Base-by-base conservation (phyloP, 2,797 vertebrate genomes). In the Crocidura indochinensis region DNA sequence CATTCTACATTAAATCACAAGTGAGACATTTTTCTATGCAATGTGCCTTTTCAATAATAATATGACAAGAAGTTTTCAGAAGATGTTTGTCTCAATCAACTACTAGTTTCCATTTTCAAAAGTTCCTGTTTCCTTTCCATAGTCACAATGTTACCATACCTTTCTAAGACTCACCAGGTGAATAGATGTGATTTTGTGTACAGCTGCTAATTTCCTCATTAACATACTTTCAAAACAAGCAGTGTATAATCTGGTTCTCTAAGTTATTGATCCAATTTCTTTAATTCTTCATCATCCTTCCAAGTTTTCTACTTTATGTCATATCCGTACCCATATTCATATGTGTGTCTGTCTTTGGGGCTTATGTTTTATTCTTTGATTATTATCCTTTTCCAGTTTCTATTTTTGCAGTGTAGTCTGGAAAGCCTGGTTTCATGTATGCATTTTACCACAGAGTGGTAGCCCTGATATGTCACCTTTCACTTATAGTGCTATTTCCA, bases 1-100 rank as follows among this genome's bases (percentile, higher is more conserved):
- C 82, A 64, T 90, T 84, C 60, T 62, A 24, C 47, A 88, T 31
- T 78, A 84, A 91, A 73, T 90, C 80, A 84, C 67, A 9, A 69
- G 19, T 84, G n/a, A 68, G 53, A 84, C n/a, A 4, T 81, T 78
- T 90, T 88, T 38, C 27, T 56, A 85, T 84, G 65, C 53, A 82
- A 19, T 47, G 15, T 62, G 19, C 31, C 17, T 67, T 31, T 92
- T 92, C 83, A 92, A 79, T 90, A 90, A 84, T 64, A 27, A 24
- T 60, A 31, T 53, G 71, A 51, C 49, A 60, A 47, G 15, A 77
- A 53, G 3, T 67, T 46, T 95, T 76, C 49, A 22, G 69, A 64
- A 51, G 94, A 88, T 76, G 1, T 7, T 26, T 49, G 51, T 92
- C 84, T 94, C 53, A 91, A 29, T 78, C 8, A 49, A 14, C 83